Conservation (phyloP, 2,888 invertebrate genomes). For the Monochamus alternatus region DNA sequence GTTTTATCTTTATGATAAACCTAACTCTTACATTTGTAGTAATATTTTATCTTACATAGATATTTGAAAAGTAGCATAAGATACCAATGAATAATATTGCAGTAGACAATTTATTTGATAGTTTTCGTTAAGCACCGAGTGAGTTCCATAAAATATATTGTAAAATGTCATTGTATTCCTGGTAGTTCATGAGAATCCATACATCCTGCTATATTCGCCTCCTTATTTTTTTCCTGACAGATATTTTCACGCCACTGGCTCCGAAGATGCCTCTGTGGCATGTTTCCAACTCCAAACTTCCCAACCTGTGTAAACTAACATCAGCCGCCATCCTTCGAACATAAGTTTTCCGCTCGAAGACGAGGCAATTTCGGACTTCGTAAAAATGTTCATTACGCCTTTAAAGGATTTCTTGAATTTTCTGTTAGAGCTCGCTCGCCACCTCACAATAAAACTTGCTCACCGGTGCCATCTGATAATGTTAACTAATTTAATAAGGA, state of each 20-base stretch:
- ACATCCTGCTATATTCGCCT: background rate
- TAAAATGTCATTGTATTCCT: no score
- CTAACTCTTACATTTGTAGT: no score
- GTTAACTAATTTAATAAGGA: constrained; percentile 13
- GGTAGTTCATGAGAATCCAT: no score
- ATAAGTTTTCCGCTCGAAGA: constrained; percentile 38
- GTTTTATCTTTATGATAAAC: no score
- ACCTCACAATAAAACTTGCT: constrained; percentile 13
- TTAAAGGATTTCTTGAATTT: constrained; percentile 39
- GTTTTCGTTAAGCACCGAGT: no score
- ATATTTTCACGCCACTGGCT: constrained; percentile 18
- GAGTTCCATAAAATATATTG: no score
- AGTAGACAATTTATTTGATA: no score
- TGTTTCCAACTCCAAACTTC: constrained; percentile 15
- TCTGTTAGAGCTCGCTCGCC: constrained; percentile 26
- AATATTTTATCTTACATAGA: no score
- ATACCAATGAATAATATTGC: no score
- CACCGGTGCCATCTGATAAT: constrained; percentile 6
- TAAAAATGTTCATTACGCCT: constrained; percentile 44
- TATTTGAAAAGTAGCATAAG: no score
- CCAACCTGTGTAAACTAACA: constrained; percentile 42
- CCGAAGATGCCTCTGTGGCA: constrained; percentile 2
- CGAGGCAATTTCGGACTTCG: constrained; percentile 38
- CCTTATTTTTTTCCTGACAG: background rate
- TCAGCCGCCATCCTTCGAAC: constrained; percentile 40